Base-by-base conservation (phyloP, 2,888 invertebrate genomes). In the Eupithecia centaureata region DNA sequence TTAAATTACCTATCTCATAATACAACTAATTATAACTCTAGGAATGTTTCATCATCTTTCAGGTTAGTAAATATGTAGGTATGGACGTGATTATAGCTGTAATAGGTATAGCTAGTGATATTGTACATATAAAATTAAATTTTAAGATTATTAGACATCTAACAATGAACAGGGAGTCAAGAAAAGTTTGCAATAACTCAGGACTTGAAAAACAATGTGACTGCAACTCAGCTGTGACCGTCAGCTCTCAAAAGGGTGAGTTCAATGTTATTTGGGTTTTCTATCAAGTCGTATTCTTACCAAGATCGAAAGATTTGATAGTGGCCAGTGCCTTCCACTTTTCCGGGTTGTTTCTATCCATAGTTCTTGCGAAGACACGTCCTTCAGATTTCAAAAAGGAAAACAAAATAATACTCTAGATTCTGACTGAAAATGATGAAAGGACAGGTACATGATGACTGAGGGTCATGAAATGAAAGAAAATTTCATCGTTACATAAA, bases 281-380 rank as follows among this genome's bases (percentile, higher is more conserved):
- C 5, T 35, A 35, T 35, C 15, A 33, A 35, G 35, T 35, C 18
- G 15, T 32, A 42, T 22, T 68, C 79, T 82, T 80, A 92, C 92
- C 92, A 78, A 90, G 82, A 80, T 92, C 93, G 74, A 93, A 93
- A n/a, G 90, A 82, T 80, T 92, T 92, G 10, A 92, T 83, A 1
- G 93, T 93, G 27, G 91, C 85, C 66, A 93, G 81, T 66, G 90
- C 85, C 67, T 91, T 89, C 93, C 93, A 93, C 77, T 90, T 91
- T 67, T 88, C 85, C 60, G 85, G 77, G 68, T 84, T 86, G 62
- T 81, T 81, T 74, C 82, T 86, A 68, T 89, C 87, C 92, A 92
- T 92, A 67, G 67, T 73, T 73, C 1, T n/a, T 54, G 27, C 1
- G 28, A 12, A 56, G n/a, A 22, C 5, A 52, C 65, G 64, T 77